Evolutionary conservation across 53 echinoderm and acorn worm genomes (phyloP).

Genomic region (Temnopleurus reevesii): DNA sequence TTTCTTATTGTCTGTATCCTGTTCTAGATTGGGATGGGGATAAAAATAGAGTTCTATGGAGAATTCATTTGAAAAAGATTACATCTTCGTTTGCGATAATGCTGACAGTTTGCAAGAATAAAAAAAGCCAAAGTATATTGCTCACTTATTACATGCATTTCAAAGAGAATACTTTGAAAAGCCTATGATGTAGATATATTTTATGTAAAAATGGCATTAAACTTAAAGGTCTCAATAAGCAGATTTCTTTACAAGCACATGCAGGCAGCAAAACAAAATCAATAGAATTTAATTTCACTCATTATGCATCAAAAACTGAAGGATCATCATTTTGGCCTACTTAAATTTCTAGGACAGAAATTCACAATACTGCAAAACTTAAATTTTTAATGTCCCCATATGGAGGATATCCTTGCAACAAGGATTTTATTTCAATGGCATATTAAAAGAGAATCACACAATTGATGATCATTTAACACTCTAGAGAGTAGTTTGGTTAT

Average conservation of each 20-base stretch:
- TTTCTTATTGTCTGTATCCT: constrained; percentile 5
- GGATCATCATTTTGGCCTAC: not conserved
- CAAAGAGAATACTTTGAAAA: not conserved
- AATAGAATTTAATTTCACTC: not conserved
- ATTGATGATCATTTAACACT: not conserved
- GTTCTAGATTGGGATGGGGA: not conserved
- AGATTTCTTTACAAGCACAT: not conserved
- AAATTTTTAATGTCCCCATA: not conserved
- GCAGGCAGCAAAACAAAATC: not conserved
- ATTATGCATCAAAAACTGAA: not conserved
- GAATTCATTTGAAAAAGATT: not conserved
- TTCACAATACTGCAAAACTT: not conserved
- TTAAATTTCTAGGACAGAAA: too few species aligned
- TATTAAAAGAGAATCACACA: not conserved
- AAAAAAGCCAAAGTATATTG: not conserved
- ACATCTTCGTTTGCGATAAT: not conserved
- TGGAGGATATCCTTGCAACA: not conserved
- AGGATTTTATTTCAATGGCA: not conserved
- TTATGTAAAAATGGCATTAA: not conserved
- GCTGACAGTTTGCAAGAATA: not conserved
- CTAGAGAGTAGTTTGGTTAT: not conserved
- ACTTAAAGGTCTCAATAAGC: not conserved
- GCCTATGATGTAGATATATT: not conserved
- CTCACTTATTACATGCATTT: not conserved
- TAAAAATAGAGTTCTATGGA: too few species aligned